These are phyloP conservation scores for Colinus virginianus DNA, from an alignment of 2,113 vertebrate genomes.

Conservation along the genomic window DNA sequence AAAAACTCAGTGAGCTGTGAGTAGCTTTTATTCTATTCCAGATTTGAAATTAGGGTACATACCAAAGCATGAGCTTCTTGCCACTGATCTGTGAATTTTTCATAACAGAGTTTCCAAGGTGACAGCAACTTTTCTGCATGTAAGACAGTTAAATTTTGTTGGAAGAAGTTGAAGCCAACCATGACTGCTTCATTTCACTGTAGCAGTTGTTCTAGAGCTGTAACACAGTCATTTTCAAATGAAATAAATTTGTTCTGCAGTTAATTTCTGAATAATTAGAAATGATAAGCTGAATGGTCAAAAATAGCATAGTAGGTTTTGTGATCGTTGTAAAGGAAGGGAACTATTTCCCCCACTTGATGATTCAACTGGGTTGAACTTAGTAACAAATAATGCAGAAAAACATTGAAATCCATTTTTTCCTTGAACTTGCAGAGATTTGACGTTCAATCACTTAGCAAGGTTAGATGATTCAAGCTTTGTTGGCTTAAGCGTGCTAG, in stretches of 20 bases:
- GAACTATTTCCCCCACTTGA: neutral
- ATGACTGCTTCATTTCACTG: neutral
- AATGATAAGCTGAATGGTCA: neutral
- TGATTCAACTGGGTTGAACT: neutral
- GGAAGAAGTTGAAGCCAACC: conserved; percentile 21
- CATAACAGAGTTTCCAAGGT: conserved; percentile 78
- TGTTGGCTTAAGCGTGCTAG: conserved; percentile 87
- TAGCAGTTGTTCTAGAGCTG: neutral
- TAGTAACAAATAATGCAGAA: neutral
- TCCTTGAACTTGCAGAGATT: conserved; percentile 82
- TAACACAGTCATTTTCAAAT: conserved; percentile 34
- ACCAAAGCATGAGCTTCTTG: conserved; percentile 76
- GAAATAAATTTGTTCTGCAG: neutral
- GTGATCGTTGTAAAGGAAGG: neutral
- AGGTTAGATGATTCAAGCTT: conserved; percentile 95
- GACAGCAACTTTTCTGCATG: conserved; percentile 35
- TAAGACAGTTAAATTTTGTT: conserved; percentile 7
- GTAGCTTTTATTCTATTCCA: conserved; percentile 79
- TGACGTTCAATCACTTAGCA: conserved; percentile 90
- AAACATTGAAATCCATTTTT: neutral
- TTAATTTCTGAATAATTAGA: neutral
- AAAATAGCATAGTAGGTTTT: conserved; percentile 2
- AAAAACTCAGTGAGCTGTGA: conserved; percentile 95
- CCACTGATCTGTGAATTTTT: conserved; percentile 78
- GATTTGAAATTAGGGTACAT: conserved; percentile 56